Conservation (phyloP, 2,888 invertebrate species). For the Linnaemya tessellans region DNA sequence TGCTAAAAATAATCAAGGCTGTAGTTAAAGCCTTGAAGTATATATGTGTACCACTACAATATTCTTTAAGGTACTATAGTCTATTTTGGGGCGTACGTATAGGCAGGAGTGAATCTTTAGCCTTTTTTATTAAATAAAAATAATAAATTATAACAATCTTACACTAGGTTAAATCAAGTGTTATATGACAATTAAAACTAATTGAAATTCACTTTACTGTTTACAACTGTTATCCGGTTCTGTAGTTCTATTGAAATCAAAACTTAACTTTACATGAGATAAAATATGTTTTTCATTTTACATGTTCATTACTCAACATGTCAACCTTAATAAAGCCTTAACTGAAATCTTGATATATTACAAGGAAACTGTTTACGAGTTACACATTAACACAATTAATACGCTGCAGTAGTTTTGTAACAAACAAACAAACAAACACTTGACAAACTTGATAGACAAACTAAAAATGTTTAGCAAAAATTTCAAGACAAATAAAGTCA, state of each 20-base stretch:
- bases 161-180: not conserved
- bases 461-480: not conserved
- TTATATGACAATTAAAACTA: not conserved
- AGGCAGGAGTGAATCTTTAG: not conserved
- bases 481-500: not conserved
- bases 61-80: not conserved
- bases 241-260: not conserved
- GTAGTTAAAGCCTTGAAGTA: not conserved
- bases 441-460: constrained; percentile 10
- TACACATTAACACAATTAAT: constrained; percentile 19
- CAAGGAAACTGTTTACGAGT: constrained; percentile 9
- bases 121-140: not conserved
- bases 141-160: not conserved
- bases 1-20: not conserved
- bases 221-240: not conserved
- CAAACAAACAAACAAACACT: not conserved
- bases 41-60: not conserved
- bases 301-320: constrained; percentile 33
- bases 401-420: not conserved
- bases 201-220: not conserved
- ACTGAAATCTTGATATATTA: constrained; percentile 2
- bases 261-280: not conserved
- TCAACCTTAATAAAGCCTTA: constrained; percentile 16
- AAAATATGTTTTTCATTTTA: constrained; percentile 19
- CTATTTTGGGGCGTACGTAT: not conserved